Percentiles rank a stretch among this genome's conserved stretches.
Conservation (phyloP, 2,797 vertebrate species). For the Enoplosus armatus region DNA sequence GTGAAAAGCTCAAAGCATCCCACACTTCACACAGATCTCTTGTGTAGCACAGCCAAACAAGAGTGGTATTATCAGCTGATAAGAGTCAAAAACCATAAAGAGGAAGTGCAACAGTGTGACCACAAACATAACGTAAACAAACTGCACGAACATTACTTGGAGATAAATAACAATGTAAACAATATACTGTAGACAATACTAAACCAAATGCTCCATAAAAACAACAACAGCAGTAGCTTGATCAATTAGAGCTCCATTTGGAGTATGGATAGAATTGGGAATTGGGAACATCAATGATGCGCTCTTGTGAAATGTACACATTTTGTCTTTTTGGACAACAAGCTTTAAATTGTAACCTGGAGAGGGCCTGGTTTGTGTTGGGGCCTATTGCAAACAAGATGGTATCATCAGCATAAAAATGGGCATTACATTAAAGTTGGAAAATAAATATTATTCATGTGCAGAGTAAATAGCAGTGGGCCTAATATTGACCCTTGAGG, state of each 20-base stretch:
- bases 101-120: conserved; percentile 4
- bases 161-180: background rate
- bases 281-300: too few species aligned
- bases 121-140: background rate
- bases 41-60: background rate
- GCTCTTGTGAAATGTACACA: background rate
- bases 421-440: too few species aligned
- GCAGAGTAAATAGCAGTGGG: background rate
- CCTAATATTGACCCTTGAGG: too few species aligned
- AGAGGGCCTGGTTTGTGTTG: too few species aligned
- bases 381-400: too few species aligned
- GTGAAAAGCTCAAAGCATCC: background rate
- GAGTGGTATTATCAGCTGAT: conserved; percentile 4
- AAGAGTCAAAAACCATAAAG: conserved; percentile 4
- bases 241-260: too few species aligned
- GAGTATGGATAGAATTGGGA: too few species aligned
- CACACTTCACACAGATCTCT: background rate
- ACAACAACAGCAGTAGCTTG: background rate
- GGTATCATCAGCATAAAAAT: too few species aligned
- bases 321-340: too few species aligned
- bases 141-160: background rate
- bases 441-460: too few species aligned
- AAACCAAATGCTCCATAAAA: background rate
- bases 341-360: too few species aligned
- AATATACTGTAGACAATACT: background rate